These are phyloP conservation scores for Nomada flava DNA, from an alignment of 2,888 invertebrate species.

Conservation along the genomic window DNA sequence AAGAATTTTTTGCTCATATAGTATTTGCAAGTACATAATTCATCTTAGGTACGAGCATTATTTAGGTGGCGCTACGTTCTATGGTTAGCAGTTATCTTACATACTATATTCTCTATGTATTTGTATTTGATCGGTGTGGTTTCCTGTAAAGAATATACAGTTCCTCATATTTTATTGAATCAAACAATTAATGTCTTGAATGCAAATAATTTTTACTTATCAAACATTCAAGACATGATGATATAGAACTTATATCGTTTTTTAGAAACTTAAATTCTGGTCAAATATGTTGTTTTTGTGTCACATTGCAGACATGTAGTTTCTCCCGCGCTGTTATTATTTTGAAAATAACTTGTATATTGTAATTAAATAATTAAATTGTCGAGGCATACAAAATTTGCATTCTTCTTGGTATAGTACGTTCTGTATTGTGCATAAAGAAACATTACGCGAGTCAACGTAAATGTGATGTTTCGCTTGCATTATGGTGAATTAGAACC, in stretches of 20 bases:
- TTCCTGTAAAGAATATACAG: neutral
- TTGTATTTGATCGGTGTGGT: constrained; percentile 12
- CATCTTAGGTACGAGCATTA: no score
- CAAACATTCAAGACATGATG: neutral
- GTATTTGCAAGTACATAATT: no score
- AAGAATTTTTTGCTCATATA: no score
- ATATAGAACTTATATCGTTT: neutral
- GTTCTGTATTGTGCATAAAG: neutral
- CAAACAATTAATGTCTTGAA: neutral
- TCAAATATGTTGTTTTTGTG: neutral
- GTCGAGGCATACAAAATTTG: neutral
- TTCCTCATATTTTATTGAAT: neutral
- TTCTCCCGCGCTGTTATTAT: constrained; percentile 42
- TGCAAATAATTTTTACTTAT: neutral
- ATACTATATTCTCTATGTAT: neutral
- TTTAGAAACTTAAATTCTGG: neutral
- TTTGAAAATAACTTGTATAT: constrained; percentile 30
- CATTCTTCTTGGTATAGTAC: neutral
- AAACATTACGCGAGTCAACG: neutral
- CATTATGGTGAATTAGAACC: neutral
- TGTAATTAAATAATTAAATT: neutral
- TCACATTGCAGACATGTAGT: neutral
- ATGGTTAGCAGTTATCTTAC: no score
- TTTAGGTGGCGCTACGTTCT: neutral
- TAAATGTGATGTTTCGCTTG: neutral